Conservation (phyloP, 2,888 invertebrate genomes). For the Mythimna loreyi region DNA sequence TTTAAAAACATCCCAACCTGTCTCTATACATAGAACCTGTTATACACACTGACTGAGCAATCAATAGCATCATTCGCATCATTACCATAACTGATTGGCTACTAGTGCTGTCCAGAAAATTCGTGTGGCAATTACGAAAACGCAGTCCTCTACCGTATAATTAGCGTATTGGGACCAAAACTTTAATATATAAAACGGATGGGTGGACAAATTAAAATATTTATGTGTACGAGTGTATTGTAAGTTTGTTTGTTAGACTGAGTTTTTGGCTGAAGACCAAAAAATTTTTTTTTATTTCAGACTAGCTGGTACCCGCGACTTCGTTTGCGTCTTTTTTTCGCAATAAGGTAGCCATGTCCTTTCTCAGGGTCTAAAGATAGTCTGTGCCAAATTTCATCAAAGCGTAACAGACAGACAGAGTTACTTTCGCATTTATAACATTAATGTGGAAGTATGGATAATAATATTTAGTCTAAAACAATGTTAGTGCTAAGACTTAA, state of each 20-base stretch:
- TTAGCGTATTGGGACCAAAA: conserved; percentile 75
- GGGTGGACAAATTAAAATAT: conserved; percentile 76
- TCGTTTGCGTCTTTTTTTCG: too few species aligned
- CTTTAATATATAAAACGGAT: conserved; percentile 73
- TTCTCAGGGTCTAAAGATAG: too few species aligned
- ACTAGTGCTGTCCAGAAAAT: conserved; percentile 57
- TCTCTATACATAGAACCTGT: conserved; percentile 13
- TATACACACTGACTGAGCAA: conserved; percentile 69
- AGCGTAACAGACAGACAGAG: too few species aligned
- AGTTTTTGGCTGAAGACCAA: too few species aligned
- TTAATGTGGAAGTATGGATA: too few species aligned
- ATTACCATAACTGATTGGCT: conserved; percentile 88
- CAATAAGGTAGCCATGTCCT: too few species aligned
- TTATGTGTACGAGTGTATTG: conserved; percentile 30
- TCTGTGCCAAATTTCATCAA: too few species aligned
- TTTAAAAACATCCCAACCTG: conserved; percentile 3
- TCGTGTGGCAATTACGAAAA: conserved; percentile 62
- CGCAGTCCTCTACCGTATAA: conserved; percentile 42
- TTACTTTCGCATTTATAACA: too few species aligned
- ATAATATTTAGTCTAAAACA: too few species aligned
- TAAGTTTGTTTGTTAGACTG: neutral
- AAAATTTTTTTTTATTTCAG: too few species aligned
- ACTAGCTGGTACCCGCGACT: too few species aligned
- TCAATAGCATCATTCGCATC: conserved; percentile 74
- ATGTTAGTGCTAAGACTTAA: too few species aligned